phyloP scores from a whole-genome alignment of 1,140 invertebrate species.

The Achroia grisella region DNA sequence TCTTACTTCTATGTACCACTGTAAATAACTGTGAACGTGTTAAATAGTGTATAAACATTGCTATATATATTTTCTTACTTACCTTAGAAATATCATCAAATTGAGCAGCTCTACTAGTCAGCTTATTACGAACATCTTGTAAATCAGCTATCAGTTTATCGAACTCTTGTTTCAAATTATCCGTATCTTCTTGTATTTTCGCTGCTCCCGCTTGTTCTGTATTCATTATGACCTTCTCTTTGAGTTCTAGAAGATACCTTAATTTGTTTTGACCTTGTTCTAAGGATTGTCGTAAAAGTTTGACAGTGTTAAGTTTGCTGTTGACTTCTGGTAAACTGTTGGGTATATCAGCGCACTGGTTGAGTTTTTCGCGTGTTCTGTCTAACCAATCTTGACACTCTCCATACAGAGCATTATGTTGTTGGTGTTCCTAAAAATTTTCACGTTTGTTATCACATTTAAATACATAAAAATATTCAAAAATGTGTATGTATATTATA shows the following conservation, averaged over 20 bases:
- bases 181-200: conserved; percentile 92
- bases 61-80: conserved; percentile 7
- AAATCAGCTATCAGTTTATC: conserved; percentile 88
- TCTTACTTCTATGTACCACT: no score
- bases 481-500: no score
- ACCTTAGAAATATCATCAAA: conserved; percentile 91
- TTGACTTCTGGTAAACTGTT: conserved; percentile 87
- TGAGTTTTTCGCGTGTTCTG: conserved; percentile 86
- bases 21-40: no score
- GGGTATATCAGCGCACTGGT: conserved; percentile 84
- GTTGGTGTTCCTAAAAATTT: conserved; percentile 85
- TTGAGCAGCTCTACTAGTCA: conserved; percentile 80
- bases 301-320: conserved; percentile 87
- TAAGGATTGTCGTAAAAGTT: conserved; percentile 86
- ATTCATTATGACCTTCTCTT: conserved; percentile 93
- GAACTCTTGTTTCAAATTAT: conserved; percentile 90
- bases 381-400: conserved; percentile 95
- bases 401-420: conserved; percentile 90
- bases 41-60: not conserved
- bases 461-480: no score
- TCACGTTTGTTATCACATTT: no score
- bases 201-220: conserved; percentile 89
- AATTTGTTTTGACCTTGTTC: conserved; percentile 95
- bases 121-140: conserved; percentile 82
- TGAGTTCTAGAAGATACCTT: conserved; percentile 90